Conservation (phyloP, 2,888 invertebrate species). For the Apantesis nais region DNA sequence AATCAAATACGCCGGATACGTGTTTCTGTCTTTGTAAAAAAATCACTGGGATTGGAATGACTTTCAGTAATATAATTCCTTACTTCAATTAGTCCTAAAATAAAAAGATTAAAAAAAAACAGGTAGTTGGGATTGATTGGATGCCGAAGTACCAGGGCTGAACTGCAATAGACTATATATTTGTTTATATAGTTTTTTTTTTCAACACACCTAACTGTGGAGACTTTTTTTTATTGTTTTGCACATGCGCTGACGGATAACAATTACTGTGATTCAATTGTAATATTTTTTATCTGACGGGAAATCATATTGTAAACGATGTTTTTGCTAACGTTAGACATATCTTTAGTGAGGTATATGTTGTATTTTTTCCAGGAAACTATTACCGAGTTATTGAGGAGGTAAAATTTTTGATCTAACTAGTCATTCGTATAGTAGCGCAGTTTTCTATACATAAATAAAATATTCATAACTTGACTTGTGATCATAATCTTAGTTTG, state of each 20-base stretch:
- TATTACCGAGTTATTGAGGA: neutral
- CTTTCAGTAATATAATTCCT: neutral
- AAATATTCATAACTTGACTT: too few species aligned
- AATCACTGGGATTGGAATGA: too few species aligned
- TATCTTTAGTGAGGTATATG: too few species aligned
- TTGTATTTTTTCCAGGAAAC: too few species aligned
- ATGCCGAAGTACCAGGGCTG: too few species aligned
- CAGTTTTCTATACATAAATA: too few species aligned
- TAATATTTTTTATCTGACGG: neutral
- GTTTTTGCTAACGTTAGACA: neutral
- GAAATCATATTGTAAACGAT: neutral
- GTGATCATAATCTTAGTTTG: too few species aligned
- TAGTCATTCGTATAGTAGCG: too few species aligned
- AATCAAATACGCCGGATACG: neutral
- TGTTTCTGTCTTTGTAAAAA: neutral
- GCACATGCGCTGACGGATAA: neutral
- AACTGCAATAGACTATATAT: too few species aligned
- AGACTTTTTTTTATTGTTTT: neutral
- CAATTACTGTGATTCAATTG: neutral
- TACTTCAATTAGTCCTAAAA: neutral
- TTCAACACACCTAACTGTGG: neutral
- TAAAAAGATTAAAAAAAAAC: too few species aligned
- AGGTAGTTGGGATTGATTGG: too few species aligned
- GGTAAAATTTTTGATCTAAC: neutral
- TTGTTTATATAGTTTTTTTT: too few species aligned